A percentile compares a stretch with the other conserved stretches of the same genome.
phyloP scores from a whole-genome alignment of 2,888 invertebrate genomes.

The Drosophila suboccidentalis region DNA sequence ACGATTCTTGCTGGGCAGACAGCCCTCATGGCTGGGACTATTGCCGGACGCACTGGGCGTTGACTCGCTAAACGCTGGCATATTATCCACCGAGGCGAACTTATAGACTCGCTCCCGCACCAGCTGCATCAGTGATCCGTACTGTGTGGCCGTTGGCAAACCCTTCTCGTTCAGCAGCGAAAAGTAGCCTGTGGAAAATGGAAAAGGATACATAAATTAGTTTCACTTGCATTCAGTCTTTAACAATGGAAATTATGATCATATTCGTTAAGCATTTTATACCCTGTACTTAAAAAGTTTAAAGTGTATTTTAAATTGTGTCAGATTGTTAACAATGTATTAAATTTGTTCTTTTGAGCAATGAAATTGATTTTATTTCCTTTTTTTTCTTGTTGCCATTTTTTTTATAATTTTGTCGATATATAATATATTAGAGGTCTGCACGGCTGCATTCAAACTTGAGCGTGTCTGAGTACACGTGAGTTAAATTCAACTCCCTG shows the following conservation, averaged over 20 bases:
- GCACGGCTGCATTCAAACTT: no score
- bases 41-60: conserved; percentile 72
- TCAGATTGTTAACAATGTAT: no score
- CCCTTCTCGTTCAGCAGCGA: conserved; percentile 90
- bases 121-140: conserved; percentile 89
- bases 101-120: conserved; percentile 89
- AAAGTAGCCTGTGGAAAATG: conserved; percentile 88
- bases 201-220: conserved; percentile 20
- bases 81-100: conserved; percentile 85
- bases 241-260: neutral
- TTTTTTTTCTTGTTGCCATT: no score
- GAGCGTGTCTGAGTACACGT: no score
- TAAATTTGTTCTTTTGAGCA: no score
- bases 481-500: no score
- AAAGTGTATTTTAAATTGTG: neutral
- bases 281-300: neutral
- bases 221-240: neutral
- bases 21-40: conserved; percentile 79
- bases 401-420: no score
- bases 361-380: no score
- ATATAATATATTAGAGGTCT: no score
- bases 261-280: neutral
- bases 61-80: conserved; percentile 85
- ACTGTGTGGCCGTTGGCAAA: conserved; percentile 88
- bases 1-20: conserved; percentile 76